Conservation (phyloP, 2,113 vertebrate genomes). For the Myotis brandtii region DNA sequence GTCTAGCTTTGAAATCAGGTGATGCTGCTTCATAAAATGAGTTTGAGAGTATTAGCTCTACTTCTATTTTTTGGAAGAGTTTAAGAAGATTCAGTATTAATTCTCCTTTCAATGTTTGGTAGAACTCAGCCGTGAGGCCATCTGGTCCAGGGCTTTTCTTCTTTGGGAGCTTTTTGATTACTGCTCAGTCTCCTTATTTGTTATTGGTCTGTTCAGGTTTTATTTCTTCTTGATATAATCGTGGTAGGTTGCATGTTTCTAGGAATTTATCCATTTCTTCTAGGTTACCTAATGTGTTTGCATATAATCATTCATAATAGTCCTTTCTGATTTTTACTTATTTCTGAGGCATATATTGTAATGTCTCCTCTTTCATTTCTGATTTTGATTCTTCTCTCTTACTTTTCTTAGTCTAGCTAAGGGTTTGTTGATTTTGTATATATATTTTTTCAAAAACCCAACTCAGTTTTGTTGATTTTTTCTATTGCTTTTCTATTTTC, state of each 20-base stretch:
- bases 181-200: not conserved
- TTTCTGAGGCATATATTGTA: not conserved
- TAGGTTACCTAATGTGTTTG: not conserved
- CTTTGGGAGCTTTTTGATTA: not conserved
- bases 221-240: not conserved
- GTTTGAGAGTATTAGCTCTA: not conserved
- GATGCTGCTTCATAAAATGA: not conserved
- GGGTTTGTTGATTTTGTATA: not conserved
- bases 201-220: not conserved
- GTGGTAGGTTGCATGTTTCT: not conserved
- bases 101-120: not conserved
- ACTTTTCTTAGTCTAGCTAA: not conserved
- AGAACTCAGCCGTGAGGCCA: not conserved
- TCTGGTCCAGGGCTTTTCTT: not conserved
- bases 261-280: not conserved
- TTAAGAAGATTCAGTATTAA: not conserved
- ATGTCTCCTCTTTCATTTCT: not conserved
- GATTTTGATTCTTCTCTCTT: not conserved
- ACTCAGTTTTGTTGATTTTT: not conserved
- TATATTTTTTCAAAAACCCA: not conserved
- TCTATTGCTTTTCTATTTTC: not conserved
- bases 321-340: not conserved
- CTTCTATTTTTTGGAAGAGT: not conserved
- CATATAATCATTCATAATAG: too few relatives aligned
- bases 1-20: not conserved